These are phyloP conservation scores for Chaenocephalus aceratus DNA, from an alignment of 2,113 vertebrate genomes.

Conservation along the genomic window DNA sequence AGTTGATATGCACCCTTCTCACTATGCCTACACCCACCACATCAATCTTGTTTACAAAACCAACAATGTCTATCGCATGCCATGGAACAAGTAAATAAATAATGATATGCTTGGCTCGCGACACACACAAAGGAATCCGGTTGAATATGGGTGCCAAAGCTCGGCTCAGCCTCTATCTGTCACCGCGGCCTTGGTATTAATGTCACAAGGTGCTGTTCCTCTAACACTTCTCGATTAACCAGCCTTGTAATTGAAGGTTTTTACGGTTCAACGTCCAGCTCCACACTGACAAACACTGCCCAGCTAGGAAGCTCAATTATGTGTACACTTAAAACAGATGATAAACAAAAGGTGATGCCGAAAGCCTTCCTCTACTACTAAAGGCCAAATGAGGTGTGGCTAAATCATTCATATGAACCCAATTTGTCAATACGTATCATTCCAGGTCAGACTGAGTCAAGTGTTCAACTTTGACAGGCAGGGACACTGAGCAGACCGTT, in stretches of 20 bases:
- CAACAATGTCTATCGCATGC: constrained; percentile 49
- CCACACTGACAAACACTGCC: background rate
- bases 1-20: constrained; percentile 30
- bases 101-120: constrained; percentile 63
- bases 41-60: constrained; percentile 58
- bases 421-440: constrained; percentile 59
- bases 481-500: constrained; percentile 35
- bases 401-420: constrained; percentile 52
- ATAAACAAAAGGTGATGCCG: background rate
- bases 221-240: constrained; percentile 27
- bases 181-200: constrained; percentile 46
- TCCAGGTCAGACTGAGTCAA: constrained; percentile 18
- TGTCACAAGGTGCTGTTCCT: constrained; percentile 34
- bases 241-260: constrained; percentile 35
- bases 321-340: background rate
- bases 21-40: constrained; percentile 28
- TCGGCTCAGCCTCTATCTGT: constrained; percentile 32
- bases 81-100: constrained; percentile 66
- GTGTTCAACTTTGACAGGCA: constrained; percentile 50
- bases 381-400: background rate
- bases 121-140: constrained; percentile 64
- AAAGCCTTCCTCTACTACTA: background rate
- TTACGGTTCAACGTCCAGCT: constrained; percentile 10
- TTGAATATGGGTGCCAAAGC: constrained; percentile 46
- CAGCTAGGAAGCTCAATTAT: background rate